Evolutionary conservation across 2,113 vertebrate species (phyloP).

Genomic region (Coptodon bakossiorum): DNA sequence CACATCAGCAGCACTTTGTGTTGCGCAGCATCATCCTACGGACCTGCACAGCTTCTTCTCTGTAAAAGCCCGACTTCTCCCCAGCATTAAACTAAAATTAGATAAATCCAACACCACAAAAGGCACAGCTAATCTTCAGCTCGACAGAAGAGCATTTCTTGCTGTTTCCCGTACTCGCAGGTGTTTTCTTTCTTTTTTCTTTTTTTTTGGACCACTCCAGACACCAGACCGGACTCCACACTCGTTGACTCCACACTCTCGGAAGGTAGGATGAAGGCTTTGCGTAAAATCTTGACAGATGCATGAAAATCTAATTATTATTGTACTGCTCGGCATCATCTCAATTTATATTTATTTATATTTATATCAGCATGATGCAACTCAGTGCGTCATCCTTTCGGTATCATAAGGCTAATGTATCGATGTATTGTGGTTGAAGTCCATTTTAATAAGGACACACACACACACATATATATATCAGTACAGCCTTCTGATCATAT

Average conservation of each 20-base stretch:
- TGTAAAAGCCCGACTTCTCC: slow-evolving; percentile 3
- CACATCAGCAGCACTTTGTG: slow-evolving; percentile 39
- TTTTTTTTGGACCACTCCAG: slow-evolving; percentile 7
- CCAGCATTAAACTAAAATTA: neutral
- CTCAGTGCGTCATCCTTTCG: neutral
- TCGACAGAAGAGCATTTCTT: neutral
- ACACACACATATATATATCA: neutral
- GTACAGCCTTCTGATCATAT: neutral
- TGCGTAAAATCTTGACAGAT: neutral
- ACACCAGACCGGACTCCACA: slow-evolving; percentile 45
- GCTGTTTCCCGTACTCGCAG: neutral
- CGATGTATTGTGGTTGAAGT: neutral
- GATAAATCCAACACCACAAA: neutral
- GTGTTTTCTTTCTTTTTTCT: neutral
- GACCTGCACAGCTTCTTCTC: slow-evolving; percentile 33
- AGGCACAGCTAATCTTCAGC: neutral
- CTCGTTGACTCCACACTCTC: slow-evolving; percentile 18
- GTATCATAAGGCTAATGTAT: neutral
- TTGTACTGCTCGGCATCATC: neutral
- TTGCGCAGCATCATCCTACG: slow-evolving; percentile 42
- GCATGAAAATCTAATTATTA: neutral
- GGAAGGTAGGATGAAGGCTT: slow-evolving; percentile 37
- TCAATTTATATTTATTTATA: neutral
- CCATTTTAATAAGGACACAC: neutral
- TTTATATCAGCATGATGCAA: neutral